Conservation (phyloP, 1,140 invertebrate genomes). For the Cylas formicarius region DNA sequence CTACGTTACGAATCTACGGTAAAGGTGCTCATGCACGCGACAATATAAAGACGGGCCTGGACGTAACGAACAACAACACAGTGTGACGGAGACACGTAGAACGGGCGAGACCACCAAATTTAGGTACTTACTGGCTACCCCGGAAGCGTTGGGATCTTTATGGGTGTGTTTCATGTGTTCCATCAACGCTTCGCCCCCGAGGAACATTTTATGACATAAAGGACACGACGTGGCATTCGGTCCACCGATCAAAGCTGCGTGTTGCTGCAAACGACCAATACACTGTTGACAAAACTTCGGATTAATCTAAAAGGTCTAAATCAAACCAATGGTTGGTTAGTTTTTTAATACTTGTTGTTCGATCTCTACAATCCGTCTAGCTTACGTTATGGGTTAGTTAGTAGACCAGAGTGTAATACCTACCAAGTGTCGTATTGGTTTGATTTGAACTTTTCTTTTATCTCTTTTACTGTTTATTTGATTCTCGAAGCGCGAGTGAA, state of each 20-base stretch:
- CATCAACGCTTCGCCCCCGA: constrained; percentile 80
- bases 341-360: too few relatives aligned
- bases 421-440: constrained; percentile 23
- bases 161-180: constrained; percentile 94
- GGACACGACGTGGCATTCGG: constrained; percentile 84
- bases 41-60: neutral
- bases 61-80: constrained; percentile 5
- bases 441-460: constrained; percentile 30
- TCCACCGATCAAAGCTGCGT: constrained; percentile 82
- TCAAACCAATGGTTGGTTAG: constrained; percentile 26
- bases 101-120: constrained; percentile 5
- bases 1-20: neutral
- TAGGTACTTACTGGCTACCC: constrained; percentile 78
- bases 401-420: neutral
- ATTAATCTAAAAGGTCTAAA: constrained; percentile 34
- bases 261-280: constrained; percentile 72
- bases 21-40: constrained; percentile 1
- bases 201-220: constrained; percentile 87
- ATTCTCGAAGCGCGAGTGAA: too few relatives aligned
- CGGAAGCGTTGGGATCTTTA: constrained; percentile 82
- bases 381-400: neutral
- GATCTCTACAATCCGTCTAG: too few relatives aligned
- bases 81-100: neutral
- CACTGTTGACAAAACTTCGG: constrained; percentile 42
- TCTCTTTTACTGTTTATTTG: too few relatives aligned